These are phyloP conservation scores for Adelges cooleyi DNA, from an alignment of 1,140 invertebrate species.

Conservation along the genomic window DNA sequence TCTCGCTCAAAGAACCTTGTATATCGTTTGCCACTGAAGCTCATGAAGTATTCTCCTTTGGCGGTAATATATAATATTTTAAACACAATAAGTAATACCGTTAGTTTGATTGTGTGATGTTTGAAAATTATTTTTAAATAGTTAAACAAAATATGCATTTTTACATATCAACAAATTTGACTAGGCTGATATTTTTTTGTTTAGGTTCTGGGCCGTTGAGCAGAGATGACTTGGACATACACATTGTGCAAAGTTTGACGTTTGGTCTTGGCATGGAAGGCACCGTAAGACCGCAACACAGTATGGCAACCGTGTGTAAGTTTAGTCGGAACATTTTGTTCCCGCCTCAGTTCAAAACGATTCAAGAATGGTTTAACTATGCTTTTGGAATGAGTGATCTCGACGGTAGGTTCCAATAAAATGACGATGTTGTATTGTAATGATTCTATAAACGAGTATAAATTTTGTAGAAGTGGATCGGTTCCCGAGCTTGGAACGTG, in stretches of 20 bases:
- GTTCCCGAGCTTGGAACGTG: constrained; percentile 73
- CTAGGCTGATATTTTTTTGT: too few relatives aligned
- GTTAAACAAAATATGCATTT: background rate
- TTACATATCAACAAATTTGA: background rate
- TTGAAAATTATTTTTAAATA: background rate
- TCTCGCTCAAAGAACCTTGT: constrained; percentile 84
- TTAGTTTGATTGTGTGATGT: too few relatives aligned
- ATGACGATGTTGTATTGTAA: too few relatives aligned
- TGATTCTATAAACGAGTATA: too few relatives aligned
- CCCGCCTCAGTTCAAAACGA: constrained; percentile 84
- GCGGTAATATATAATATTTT: background rate
- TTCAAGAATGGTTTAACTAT: constrained; percentile 95
- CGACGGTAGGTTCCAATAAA: constrained; percentile 74
- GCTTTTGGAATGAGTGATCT: constrained; percentile 87
- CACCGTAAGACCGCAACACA: constrained; percentile 55
- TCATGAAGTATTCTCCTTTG: constrained; percentile 51
- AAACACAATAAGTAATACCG: background rate
- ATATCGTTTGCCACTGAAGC: constrained; percentile 93
- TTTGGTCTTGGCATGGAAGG: constrained; percentile 68
- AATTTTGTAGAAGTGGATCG: constrained; percentile 63
- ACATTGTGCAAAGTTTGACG: constrained; percentile 77
- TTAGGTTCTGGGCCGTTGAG: constrained; percentile 2
- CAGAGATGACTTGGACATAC: constrained; percentile 42
- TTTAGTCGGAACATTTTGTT: constrained; percentile 83
- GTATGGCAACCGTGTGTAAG: constrained; percentile 84